Base-by-base conservation (phyloP, 2,797 vertebrate genomes). In the Tenualosa ilisha region DNA sequence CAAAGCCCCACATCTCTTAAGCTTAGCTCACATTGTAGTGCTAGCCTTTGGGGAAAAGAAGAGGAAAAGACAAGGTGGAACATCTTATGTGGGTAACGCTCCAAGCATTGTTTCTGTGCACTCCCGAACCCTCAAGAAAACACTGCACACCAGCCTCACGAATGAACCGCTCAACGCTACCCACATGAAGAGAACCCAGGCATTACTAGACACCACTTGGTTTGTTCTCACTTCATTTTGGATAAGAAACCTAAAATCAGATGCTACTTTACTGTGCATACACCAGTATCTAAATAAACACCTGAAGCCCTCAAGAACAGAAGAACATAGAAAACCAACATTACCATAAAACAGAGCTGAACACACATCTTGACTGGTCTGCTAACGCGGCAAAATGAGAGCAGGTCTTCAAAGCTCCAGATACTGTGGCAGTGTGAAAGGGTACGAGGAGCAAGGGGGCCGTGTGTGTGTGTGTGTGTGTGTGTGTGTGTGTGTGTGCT, bases 371-470 rank as follows among this genome's bases (percentile, higher is more conserved):
- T 20, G 68, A 13, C 68, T 17, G 31, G 31, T 15, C 26, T 75
- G 68, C 31, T 40, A 75, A 26, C 20, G 50, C 37, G 15, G 24
- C 81, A 82, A 61, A 61, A 40, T 49, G 22, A 68, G 40, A 51
- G 87, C 61, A 82, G 82, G 26, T 63, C 3, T 13, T 53, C 51
- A 75, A 75, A 40, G 31, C 31, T 75, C 83, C 65, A 53, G 37
- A 54, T 65, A 68, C 49, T 59, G 82, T 65, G 43, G 24, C 3
- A 61, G 68, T 82, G 54, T 81, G 43, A n/a, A 75, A 72, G 40
- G 81, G 51, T 40, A 75, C 54, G 72, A 88, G 86, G 87, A 86
- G 87, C 68, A 11, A 53, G 31, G 40, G 56, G 86, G 17, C 84
- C 68, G 86, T 5, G 86, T 54, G 51, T 54, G 26, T 56, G 11